A percentile compares a stretch with the other conserved stretches of the same genome.
phyloP scores from a whole-genome alignment of 2,797 vertebrate genomes.

The Sebastes cheni region DNA sequence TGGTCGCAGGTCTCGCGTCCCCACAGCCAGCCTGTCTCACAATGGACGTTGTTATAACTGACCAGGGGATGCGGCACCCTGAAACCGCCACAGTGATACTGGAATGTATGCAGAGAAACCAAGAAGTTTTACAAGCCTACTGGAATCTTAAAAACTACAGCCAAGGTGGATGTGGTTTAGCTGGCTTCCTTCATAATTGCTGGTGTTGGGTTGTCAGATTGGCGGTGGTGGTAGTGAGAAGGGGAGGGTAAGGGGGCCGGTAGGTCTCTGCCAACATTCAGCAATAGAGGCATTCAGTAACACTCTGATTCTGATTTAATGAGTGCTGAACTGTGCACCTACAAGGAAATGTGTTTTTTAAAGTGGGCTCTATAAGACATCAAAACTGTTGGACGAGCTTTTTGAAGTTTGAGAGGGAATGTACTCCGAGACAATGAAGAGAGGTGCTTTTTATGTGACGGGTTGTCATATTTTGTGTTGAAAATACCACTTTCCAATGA shows the following conservation, averaged over 20 bases:
- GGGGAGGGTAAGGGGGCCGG: constrained; percentile 18
- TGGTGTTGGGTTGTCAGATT: constrained; percentile 84
- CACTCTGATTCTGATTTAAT: constrained; percentile 65
- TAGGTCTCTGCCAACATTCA: constrained; percentile 72
- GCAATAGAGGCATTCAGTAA: constrained; percentile 76
- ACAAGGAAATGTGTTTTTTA: constrained; percentile 41
- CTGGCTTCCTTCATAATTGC: constrained; percentile 86
- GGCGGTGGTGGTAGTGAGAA: constrained; percentile 65
- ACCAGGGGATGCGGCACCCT: constrained; percentile 62
- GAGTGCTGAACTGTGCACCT: constrained; percentile 55
- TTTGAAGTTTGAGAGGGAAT: constrained; percentile 24
- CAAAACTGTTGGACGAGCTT: constrained; percentile 5
- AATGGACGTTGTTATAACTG: constrained; percentile 59
- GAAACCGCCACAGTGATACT: constrained; percentile 70
- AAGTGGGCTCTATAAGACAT: constrained; percentile 20
- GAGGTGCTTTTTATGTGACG: not conserved
- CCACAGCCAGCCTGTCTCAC: constrained; percentile 53
- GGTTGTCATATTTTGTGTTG: constrained; percentile 14
- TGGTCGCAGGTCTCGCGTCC: constrained; percentile 35
- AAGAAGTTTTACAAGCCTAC: constrained; percentile 78
- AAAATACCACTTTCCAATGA: constrained; percentile 32
- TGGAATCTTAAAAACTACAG: constrained; percentile 82
- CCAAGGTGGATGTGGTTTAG: constrained; percentile 84
- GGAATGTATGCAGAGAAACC: constrained; percentile 76
- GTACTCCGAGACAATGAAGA: not conserved